phyloP scores from a whole-genome alignment of 1,140 invertebrate species.

The Metaphire vulgaris region DNA sequence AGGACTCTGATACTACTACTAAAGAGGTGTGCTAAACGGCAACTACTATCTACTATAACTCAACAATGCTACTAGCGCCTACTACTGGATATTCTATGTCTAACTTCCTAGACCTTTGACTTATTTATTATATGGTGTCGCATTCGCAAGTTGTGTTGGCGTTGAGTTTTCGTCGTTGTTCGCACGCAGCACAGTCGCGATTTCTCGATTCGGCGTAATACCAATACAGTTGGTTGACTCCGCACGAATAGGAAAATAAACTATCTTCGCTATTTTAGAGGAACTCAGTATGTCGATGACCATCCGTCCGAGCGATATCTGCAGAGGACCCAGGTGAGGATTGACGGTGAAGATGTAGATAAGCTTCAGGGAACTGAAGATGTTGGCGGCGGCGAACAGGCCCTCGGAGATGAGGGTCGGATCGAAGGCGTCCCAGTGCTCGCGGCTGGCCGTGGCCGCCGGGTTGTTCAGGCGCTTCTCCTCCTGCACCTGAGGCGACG shows the following conservation, averaged over 20 bases:
- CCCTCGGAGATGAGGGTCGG: conserved; percentile 89
- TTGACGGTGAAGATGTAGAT: conserved; percentile 99
- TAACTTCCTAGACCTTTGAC: too few species aligned
- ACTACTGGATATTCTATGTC: too few species aligned
- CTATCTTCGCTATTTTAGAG: conserved; percentile 83
- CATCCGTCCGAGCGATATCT: conserved; percentile 94
- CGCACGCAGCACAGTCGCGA: conserved; percentile 63
- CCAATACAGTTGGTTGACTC: conserved; percentile 87
- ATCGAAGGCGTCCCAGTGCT: conserved; percentile 86
- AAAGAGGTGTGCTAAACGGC: too few species aligned
- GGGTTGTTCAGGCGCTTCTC: conserved; percentile 42
- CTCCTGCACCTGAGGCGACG: too few species aligned
- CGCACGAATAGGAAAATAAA: conserved; percentile 95
- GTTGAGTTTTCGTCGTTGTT: not conserved
- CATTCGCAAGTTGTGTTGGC: conserved; percentile 2
- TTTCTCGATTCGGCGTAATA: conserved; percentile 92
- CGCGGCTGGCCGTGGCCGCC: conserved; percentile 71
- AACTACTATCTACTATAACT: too few species aligned
- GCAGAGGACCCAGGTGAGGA: conserved; percentile 91
- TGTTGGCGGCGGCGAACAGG: conserved; percentile 88
- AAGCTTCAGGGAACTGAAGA: conserved; percentile 91
- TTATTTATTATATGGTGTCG: conserved; percentile 7
- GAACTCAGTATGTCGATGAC: conserved; percentile 97
- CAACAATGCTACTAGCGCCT: too few species aligned
- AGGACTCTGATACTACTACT: too few species aligned